A percentile compares a stretch with the other conserved stretches of the same genome.
These are phyloP conservation scores for Dendrocopos noguchii DNA, from an alignment of 2,113 vertebrate species.

Conservation along the genomic window DNA sequence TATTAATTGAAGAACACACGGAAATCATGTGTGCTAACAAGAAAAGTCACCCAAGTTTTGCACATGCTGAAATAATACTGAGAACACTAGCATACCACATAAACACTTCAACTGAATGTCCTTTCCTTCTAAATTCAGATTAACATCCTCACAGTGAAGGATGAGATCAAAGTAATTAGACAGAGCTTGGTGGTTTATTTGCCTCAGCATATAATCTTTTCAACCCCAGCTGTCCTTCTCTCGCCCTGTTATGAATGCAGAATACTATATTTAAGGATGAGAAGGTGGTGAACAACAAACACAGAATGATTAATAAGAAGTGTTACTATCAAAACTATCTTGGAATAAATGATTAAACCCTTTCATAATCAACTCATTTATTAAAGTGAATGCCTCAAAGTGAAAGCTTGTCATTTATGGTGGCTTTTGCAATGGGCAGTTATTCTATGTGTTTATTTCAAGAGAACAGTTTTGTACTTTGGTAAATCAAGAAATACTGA, in stretches of 20 bases:
- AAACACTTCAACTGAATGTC: neutral
- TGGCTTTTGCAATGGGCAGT: constrained; percentile 34
- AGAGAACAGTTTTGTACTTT: constrained; percentile 55
- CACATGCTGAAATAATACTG: neutral
- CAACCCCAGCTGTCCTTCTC: constrained; percentile 22
- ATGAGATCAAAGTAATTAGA: constrained; percentile 17
- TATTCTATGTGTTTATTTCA: constrained; percentile 30
- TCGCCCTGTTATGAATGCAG: neutral
- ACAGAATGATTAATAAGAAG: constrained; percentile 46
- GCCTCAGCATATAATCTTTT: neutral
- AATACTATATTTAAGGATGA: neutral
- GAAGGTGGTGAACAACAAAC: constrained; percentile 45
- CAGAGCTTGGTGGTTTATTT: constrained; percentile 14
- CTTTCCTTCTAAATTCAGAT: constrained; percentile 31
- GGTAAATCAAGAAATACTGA: constrained; percentile 71
- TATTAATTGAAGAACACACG: neutral
- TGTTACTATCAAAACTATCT: constrained; percentile 16
- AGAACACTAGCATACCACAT: neutral
- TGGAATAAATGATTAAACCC: constrained; percentile 49
- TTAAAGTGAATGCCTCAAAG: constrained; percentile 43
- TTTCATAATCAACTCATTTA: constrained; percentile 62
- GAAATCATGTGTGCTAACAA: neutral
- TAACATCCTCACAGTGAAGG: neutral
- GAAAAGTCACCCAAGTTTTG: neutral
- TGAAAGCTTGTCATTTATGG: constrained; percentile 37